Percentiles rank a stretch among this genome's conserved stretches.
Evolutionary conservation across 1,140 invertebrate species (phyloP).

Genomic region (Ips typographus): DNA sequence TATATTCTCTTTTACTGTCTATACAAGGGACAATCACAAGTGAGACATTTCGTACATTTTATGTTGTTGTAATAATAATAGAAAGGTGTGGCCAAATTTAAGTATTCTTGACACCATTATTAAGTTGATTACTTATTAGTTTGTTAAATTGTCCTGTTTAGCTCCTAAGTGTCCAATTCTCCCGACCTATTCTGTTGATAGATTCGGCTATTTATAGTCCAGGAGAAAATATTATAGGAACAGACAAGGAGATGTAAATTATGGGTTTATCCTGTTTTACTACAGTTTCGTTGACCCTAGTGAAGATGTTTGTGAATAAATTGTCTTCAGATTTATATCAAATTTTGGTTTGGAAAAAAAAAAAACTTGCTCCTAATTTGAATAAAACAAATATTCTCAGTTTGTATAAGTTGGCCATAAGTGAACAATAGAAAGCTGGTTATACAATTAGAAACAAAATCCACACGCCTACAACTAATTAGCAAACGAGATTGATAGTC

Average conservation of each 20-base stretch:
- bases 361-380: neutral
- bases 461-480: neutral
- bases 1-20: too few relatives aligned
- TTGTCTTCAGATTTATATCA: slow-evolving; percentile 13
- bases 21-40: too few relatives aligned
- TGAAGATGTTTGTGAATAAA: neutral
- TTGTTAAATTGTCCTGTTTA: too few relatives aligned
- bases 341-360: neutral
- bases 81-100: too few relatives aligned
- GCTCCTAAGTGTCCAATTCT: too few relatives aligned
- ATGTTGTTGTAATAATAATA: too few relatives aligned
- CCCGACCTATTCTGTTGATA: too few relatives aligned
- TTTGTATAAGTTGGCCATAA: neutral
- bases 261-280: slow-evolving; percentile 11
- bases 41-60: too few relatives aligned
- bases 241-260: neutral
- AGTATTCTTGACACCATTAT: too few relatives aligned
- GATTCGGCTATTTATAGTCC: too few relatives aligned
- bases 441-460: neutral
- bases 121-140: too few relatives aligned
- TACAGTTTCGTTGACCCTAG: slow-evolving; percentile 22
- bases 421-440: neutral
- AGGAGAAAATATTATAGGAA: too few relatives aligned
- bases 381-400: neutral
- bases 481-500: neutral